phyloP scores from a whole-genome alignment of 2,888 invertebrate genomes.

The Cabera pusaria region DNA sequence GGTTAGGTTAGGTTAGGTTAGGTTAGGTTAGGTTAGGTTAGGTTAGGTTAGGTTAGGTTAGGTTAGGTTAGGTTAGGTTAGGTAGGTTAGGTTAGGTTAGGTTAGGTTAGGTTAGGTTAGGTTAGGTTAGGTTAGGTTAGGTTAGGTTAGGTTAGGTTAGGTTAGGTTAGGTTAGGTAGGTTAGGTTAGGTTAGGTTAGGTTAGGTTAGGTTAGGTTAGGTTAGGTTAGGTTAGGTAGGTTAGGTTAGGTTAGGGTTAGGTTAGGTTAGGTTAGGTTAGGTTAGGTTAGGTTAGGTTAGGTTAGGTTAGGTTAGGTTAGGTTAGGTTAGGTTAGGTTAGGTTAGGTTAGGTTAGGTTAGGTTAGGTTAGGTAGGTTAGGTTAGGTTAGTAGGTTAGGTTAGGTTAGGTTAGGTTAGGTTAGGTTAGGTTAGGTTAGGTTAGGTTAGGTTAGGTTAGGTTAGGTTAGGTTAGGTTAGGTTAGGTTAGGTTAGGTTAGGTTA shows the following conservation, averaged over 20 bases:
- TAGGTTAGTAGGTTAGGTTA: conserved; percentile 6
- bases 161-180: conserved; percentile 3
- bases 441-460: conserved; percentile 5
- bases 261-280: conserved; percentile 6
- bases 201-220: conserved; percentile 3
- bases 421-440: conserved; percentile 5
- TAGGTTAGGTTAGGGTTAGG: conserved; percentile 1
- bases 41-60: conserved; percentile 33
- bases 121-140: conserved; percentile 5
- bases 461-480: conserved; percentile 5
- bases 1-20: conserved; percentile 32
- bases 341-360: conserved; percentile 5
- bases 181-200: conserved; percentile 5
- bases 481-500: conserved; percentile 4
- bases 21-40: conserved; percentile 33
- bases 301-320: conserved; percentile 3
- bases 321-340: conserved; percentile 5
- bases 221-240: conserved; percentile 1
- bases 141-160: conserved; percentile 6
- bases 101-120: conserved; percentile 3
- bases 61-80: conserved; percentile 30
- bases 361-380: conserved; percentile 6
- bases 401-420: conserved; percentile 4
- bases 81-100: conserved; percentile 6
- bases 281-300: conserved; percentile 2